Base-by-base conservation (phyloP, 2,797 vertebrate species). In the Ambastaia sidthimunki region DNA sequence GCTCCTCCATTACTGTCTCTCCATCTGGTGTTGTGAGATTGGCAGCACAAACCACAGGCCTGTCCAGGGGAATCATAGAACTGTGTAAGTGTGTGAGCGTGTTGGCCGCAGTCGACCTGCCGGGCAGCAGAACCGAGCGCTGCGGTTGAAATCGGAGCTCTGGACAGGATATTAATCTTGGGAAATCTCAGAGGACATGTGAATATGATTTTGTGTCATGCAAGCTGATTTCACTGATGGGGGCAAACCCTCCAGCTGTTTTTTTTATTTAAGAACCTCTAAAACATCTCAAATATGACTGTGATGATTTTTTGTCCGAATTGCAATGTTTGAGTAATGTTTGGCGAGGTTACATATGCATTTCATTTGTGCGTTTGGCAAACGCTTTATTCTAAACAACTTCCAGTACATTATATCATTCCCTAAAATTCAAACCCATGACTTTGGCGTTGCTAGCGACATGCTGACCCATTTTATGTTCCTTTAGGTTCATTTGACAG, bases 141-240 rank as follows among this genome's bases (percentile, higher is more conserved):
- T 62, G 18, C 63, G 65, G 70, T 71, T 21, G 74, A 55, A 74
- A 74, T 78, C 67, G 55, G 16, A 47, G 34, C 34, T 47, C 82
- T 74, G 78, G 34, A 63, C 59, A 15, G 60, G 74, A 76, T 71
- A 7, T 54, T 55, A 25, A 57, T 34, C 21, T 59, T 60, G 5
- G 23, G n/a, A 41, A 76, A 67, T 68, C 78, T 66, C 44, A 34
- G 41, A 68, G 62, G 76, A 83, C 21, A 65, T 70, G 57, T 74
- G 69, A 83, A 81, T 54, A 19, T 55, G 74, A 79, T 67, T 63
- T 23, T 50, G 57, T 37, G 16, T 70, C 47, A 52, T 71, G 63
- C 55, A 1, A 52, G 74, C 59, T 50, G 72, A 34, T 67, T 62
- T 66, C 47, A 48, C 66, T 16, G 25, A 79, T 25, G 50, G 41